Base-by-base conservation (phyloP, 2,888 invertebrate genomes). In the Cheilosia vulpina region DNA sequence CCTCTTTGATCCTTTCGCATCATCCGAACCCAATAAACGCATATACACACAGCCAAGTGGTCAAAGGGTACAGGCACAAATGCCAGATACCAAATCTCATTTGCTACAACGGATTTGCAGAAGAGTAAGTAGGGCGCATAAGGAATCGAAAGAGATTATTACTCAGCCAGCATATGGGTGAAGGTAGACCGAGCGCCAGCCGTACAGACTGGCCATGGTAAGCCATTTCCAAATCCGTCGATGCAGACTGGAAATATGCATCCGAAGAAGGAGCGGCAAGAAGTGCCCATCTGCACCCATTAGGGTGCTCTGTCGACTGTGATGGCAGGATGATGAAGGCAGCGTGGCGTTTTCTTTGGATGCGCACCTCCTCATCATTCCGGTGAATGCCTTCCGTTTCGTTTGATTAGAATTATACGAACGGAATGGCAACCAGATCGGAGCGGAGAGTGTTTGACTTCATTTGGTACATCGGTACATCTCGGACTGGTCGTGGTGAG, bases 1-100 rank as follows among this genome's bases (percentile, higher is more conserved):
- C 85, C 85, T 77, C 81, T 85, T 85, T 85, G 85, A 77, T 72
- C 81, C 76, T 85, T 85, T 65, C 77, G 62, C 71, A 65, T 71
- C 72, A 68, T 63, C 57, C 72, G 55, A 53, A 43, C 68, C 58
- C 76, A 72, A 82, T 77, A 62, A 83, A 72, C 65, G 82, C 82
- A 83, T 62, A 17, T 47, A 19, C 47, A 15, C 19, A 15, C 5
- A 77, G 62, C 52, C 71, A 77, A 68, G 77, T 77, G 85, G 77
- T 85, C 85, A 81, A 77, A 85, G 71, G 50, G 55, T 81, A 72
- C 65, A 80, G 66, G 76, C 81, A 27, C 52, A 76, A 81, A 81
- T 77, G 81, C 71, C 81, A 77, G 72, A 85, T 76, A 85, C 81
- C 81, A 81, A 85, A 85, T 85, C 85, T 73, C 68, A 77, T 81